phyloP scores from a whole-genome alignment of 2,888 invertebrate species.

The Schizotus pectinicornis region DNA sequence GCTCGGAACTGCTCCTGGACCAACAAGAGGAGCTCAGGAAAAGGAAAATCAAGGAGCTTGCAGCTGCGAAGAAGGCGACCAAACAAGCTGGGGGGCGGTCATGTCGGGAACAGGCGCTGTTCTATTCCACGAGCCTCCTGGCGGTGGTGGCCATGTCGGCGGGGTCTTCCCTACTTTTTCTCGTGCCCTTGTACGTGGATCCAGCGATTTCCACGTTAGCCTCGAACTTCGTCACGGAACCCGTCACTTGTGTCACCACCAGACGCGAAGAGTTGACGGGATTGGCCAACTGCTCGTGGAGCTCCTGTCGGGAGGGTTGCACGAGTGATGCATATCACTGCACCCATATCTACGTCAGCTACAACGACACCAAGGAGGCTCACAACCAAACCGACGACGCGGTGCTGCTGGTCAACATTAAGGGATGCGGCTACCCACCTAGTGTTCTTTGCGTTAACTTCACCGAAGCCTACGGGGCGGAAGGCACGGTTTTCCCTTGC shows the following conservation, averaged over 20 bases:
- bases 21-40: slow-evolving; percentile 73
- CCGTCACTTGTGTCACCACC: slow-evolving; percentile 76
- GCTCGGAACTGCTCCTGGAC: slow-evolving; percentile 79
- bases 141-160: slow-evolving; percentile 75
- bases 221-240: slow-evolving; percentile 76
- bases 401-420: slow-evolving; percentile 77
- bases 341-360: slow-evolving; percentile 69
- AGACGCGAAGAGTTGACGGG: slow-evolving; percentile 74
- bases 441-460: slow-evolving; percentile 78
- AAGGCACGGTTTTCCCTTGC: slow-evolving; percentile 71
- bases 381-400: slow-evolving; percentile 61
- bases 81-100: slow-evolving; percentile 61
- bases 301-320: slow-evolving; percentile 81
- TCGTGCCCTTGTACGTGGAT: slow-evolving; percentile 76
- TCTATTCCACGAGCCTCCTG: slow-evolving; percentile 73
- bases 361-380: slow-evolving; percentile 52
- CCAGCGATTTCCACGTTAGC: slow-evolving; percentile 71
- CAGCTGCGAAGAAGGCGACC: slow-evolving; percentile 56
- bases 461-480: slow-evolving; percentile 71
- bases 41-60: slow-evolving; percentile 66
- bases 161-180: slow-evolving; percentile 74
- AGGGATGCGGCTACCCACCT: slow-evolving; percentile 85
- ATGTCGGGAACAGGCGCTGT: slow-evolving; percentile 72
- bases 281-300: slow-evolving; percentile 80
- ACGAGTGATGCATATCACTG: slow-evolving; percentile 77